Percentiles rank a stretch among this genome's conserved stretches.
These are phyloP conservation scores for Thera obeliscata DNA, from an alignment of 2,888 invertebrate genomes.

Conservation along the genomic window DNA sequence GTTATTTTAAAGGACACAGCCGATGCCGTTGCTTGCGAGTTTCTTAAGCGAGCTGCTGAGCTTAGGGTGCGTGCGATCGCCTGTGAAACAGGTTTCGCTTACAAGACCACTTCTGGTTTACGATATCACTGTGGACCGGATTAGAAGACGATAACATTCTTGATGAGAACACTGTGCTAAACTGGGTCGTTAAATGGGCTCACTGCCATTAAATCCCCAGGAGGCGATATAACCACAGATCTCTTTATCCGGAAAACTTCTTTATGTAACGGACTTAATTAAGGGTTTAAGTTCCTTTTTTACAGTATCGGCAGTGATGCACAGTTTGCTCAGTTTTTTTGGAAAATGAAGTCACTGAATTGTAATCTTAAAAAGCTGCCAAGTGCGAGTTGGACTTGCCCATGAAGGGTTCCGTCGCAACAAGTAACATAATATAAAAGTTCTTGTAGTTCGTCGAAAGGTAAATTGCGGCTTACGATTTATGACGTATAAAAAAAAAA, in stretches of 20 bases:
- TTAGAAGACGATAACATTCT: slow-evolving; percentile 79
- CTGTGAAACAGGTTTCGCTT: slow-evolving; percentile 75
- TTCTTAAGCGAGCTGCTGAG: slow-evolving; percentile 64
- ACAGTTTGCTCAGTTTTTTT: neutral
- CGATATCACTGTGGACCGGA: slow-evolving; percentile 79
- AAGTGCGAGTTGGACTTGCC: no score
- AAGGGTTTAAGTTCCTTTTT: slow-evolving; percentile 23
- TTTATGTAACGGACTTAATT: slow-evolving; percentile 56
- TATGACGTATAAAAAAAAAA: no score
- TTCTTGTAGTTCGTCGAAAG: no score
- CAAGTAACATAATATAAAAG: no score
- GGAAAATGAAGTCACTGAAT: no score
- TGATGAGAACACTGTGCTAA: slow-evolving; percentile 76
- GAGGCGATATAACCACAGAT: slow-evolving; percentile 59
- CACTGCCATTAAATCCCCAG: slow-evolving; percentile 67
- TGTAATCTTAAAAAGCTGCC: no score
- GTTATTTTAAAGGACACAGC: slow-evolving; percentile 51
- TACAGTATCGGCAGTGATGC: slow-evolving; percentile 7
- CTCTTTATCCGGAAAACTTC: slow-evolving; percentile 56
- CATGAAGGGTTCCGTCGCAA: no score
- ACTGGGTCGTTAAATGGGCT: slow-evolving; percentile 72
- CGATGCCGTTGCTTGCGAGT: slow-evolving; percentile 55
- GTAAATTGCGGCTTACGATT: no score
- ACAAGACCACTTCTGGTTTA: slow-evolving; percentile 80
- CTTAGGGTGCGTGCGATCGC: slow-evolving; percentile 72